A percentile compares a stretch with the other conserved stretches of the same genome.
Conservation (phyloP, 2,888 invertebrate genomes). For the Oegoconia quadripuncta region DNA sequence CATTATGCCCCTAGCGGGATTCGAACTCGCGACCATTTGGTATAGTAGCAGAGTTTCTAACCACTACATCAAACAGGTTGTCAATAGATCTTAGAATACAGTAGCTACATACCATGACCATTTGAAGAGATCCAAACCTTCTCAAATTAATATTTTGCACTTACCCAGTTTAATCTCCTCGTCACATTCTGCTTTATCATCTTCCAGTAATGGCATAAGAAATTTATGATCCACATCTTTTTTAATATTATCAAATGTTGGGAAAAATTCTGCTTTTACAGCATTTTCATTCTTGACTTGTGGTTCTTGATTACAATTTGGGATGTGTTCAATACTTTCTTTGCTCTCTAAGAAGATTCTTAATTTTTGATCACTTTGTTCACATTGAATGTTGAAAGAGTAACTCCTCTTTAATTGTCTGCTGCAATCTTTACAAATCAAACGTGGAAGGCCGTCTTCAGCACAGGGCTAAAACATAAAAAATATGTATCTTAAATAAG, state of each 20-base stretch:
- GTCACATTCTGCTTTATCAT: conserved; percentile 21
- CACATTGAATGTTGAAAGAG: conserved; percentile 55
- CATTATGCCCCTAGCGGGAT: too few species aligned
- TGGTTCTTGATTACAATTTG: too few species aligned
- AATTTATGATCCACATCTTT: conserved; percentile 4
- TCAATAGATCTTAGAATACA: too few species aligned
- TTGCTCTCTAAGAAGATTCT: conserved; percentile 28
- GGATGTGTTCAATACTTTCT: background rate
- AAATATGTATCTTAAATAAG: conserved; percentile 18
- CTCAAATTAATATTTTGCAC: conserved; percentile 6
- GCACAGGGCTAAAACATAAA: conserved; percentile 41
- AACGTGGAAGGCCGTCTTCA: conserved; percentile 57
- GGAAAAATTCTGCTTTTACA: too few species aligned
- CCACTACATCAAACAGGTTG: too few species aligned
- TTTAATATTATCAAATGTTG: background rate
- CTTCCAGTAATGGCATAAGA: conserved; percentile 2
- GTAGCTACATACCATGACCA: too few species aligned
- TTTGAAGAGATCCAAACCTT: background rate
- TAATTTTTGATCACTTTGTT: conserved; percentile 52
- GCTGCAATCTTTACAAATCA: conserved; percentile 63
- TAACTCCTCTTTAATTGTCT: conserved; percentile 56
- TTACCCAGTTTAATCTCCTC: conserved; percentile 42
- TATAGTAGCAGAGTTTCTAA: too few species aligned
- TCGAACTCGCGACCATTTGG: too few species aligned
- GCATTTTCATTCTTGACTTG: conserved; percentile 4